Evolutionary conservation across 2,888 invertebrate species (phyloP), one percentile per base, ranked within the genome.

Genomic region (Galerucella nymphaeae): DNA sequence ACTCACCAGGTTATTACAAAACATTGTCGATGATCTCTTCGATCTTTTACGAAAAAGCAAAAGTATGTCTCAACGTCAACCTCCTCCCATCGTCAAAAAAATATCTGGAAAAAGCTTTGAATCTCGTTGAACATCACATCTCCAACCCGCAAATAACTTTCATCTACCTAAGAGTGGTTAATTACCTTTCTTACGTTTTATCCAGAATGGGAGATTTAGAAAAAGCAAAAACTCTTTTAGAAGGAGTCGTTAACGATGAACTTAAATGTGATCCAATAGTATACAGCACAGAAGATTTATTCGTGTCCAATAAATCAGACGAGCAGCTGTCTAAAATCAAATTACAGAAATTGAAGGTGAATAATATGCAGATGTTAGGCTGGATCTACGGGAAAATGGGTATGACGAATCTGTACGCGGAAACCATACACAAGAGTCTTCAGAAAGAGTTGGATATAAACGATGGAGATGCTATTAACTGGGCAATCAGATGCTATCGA

Each of bases 301-400:
- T 91, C 81, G 66, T 72, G 9, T 70, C 73, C n/a, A 76, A 73
- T 11, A 75, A 75, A 73, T 84, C 1, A 86, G 87, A 72, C 75
- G 83, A 8, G 73, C 87, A 13, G 23, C n/a, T 75, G n/a, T 77
- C 78, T 9, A 72, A 69, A 16, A 30, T 66, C 1, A 79, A 78
- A 71, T 62, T 91, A 20, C 89, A 90, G 77, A 89, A 89, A 80
- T 84, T 91, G 3, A 87, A 89, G 48, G 89, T 90, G 1, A 91
- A 90, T 79, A 91, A 91, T 79, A 85, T 90, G 67, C 90, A 91
- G 79, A 91, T 91, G 90, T 87, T 91, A 79, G 89, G 89, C 4
- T 90, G 90, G 86, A 83, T 90, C 59, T 90, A 90, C 78, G 90
- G 89, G 70, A 90, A 90, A 81, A 80, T 89, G 62, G 89, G 89